phyloP scores from a whole-genome alignment of 1,140 invertebrate species.

The Camponotus vicinus region DNA sequence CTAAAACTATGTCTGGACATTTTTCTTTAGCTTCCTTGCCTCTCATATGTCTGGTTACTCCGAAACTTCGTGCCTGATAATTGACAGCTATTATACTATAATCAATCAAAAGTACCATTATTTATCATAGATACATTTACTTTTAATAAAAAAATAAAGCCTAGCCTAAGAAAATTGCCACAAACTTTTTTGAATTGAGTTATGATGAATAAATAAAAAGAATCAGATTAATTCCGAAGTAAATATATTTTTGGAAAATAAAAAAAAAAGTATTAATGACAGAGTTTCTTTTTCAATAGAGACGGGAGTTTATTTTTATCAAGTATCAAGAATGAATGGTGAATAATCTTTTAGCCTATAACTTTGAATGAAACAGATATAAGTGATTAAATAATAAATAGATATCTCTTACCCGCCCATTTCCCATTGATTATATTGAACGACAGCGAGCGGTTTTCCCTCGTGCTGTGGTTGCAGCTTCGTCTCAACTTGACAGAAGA shows the following conservation, averaged over 20 bases:
- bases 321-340: slow-evolving; percentile 32
- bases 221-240: background rate
- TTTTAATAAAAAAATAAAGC: background rate
- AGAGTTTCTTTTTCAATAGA: background rate
- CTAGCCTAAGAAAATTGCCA: background rate
- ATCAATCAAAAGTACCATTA: background rate
- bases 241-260: background rate
- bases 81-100: slow-evolving; percentile 98
- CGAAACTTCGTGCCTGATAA: slow-evolving; percentile 96
- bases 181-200: background rate
- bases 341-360: background rate
- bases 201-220: background rate
- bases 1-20: slow-evolving; percentile 95
- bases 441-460: slow-evolving; percentile 97
- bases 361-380: no score
- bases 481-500: slow-evolving; percentile 98
- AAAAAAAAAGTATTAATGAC: background rate
- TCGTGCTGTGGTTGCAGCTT: slow-evolving; percentile 92
- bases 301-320: background rate
- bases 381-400: slow-evolving; percentile 32
- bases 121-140: background rate
- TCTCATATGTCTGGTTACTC: slow-evolving; percentile 95
- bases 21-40: slow-evolving; percentile 96
- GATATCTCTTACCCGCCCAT: slow-evolving; percentile 92
- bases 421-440: slow-evolving; percentile 97